A percentile compares a stretch with the other conserved stretches of the same genome.
phyloP scores from a whole-genome alignment of 2,113 vertebrate species.

The Otus sunia region DNA sequence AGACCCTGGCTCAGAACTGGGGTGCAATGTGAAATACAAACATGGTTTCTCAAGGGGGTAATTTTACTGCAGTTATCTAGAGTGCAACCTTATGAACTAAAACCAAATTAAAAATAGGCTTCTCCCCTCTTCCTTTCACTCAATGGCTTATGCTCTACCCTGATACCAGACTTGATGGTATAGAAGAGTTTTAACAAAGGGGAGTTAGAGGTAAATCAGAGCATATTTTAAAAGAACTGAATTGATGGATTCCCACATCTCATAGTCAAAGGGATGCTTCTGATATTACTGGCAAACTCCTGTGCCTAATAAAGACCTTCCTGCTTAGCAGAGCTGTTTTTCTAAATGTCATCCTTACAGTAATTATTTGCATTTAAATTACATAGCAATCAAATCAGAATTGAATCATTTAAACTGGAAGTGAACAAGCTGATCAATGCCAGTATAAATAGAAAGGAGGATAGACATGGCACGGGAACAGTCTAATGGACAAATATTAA shows the following conservation, averaged over 20 bases:
- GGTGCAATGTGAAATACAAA: not conserved
- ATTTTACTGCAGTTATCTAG: not conserved
- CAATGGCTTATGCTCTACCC: not conserved
- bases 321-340: conserved; percentile 68
- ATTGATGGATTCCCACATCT: not conserved
- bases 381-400: conserved; percentile 84
- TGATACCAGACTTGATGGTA: not conserved
- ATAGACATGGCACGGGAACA: conserved; percentile 51
- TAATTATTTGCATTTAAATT: conserved; percentile 86
- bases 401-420: conserved; percentile 83
- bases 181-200: not conserved
- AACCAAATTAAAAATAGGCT: not conserved
- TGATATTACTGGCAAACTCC: conserved; percentile 60
- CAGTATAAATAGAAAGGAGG: conserved; percentile 79
- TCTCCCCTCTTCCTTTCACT: not conserved
- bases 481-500: conserved; percentile 52
- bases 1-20: not conserved
- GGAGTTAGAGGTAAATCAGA: not conserved
- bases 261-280: not conserved
- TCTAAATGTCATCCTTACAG: conserved; percentile 79
- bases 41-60: not conserved
- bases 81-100: not conserved
- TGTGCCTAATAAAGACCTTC: conserved; percentile 70
- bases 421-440: conserved; percentile 81
- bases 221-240: not conserved